Conservation (phyloP, 2,888 invertebrate genomes). For the Siphonodentalium dalli region DNA sequence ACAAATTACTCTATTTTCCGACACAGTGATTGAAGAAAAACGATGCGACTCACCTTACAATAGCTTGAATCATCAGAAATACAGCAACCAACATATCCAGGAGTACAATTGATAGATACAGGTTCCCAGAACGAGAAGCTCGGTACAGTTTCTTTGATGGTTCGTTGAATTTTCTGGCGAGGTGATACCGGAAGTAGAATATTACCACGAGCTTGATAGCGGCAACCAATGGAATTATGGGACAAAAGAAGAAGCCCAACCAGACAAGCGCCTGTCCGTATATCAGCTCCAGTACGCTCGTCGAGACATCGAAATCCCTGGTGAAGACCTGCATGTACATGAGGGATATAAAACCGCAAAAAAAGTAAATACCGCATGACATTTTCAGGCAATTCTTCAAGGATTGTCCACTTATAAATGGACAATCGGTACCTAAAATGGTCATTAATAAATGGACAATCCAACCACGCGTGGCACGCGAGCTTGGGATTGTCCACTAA, state of each 20-base stretch:
- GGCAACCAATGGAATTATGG: slow-evolving; percentile 42
- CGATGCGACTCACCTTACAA: slow-evolving; percentile 39
- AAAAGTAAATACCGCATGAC: no score
- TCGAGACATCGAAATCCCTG: slow-evolving; percentile 41
- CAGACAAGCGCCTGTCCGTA: slow-evolving; percentile 52
- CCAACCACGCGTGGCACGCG: no score
- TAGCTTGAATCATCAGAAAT: slow-evolving; percentile 43
- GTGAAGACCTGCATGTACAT: no score
- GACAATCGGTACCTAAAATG: no score
- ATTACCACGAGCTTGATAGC: slow-evolving; percentile 41
- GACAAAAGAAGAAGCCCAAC: slow-evolving; percentile 53
- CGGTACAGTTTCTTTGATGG: slow-evolving; percentile 48
- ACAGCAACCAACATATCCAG: slow-evolving; percentile 44
- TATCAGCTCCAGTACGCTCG: slow-evolving; percentile 45
- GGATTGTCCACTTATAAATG: no score
- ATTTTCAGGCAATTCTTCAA: no score
- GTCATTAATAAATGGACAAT: no score
- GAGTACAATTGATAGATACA: slow-evolving; percentile 44
- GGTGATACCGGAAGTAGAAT: slow-evolving; percentile 46
- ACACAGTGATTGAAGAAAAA: no score
- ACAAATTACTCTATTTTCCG: no score
- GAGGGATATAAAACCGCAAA: no score
- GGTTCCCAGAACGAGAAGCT: slow-evolving; percentile 49
- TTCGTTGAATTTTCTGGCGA: slow-evolving; percentile 40
- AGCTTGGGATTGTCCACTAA: no score